Evolutionary conservation across 1,140 invertebrate genomes (phyloP).

Genomic region (Zaprionus tsacasi): DNA sequence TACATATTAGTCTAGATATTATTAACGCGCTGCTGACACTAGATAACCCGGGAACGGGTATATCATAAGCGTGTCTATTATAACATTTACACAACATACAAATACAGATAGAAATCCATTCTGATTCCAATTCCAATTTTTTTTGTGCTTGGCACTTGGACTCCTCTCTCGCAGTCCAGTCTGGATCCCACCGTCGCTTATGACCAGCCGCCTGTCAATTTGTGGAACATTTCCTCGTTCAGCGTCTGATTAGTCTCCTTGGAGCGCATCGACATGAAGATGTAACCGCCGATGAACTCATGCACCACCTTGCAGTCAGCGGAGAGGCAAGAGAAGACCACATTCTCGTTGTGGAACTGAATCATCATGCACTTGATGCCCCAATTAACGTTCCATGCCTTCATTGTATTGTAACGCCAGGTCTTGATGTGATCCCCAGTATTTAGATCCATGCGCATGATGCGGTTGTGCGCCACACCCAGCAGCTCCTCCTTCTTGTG

Average conservation of each 20-base stretch:
- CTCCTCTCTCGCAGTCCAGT: not conserved
- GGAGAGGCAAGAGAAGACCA: slow-evolving; percentile 96
- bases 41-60: slow-evolving; percentile 8
- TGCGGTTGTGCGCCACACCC: slow-evolving; percentile 96
- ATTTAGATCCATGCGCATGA: slow-evolving; percentile 97
- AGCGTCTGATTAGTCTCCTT: slow-evolving; percentile 99
- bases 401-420: slow-evolving; percentile 98
- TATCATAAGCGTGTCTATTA: slow-evolving; percentile 3
- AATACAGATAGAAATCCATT: slow-evolving; percentile 43
- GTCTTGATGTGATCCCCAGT: slow-evolving; percentile 98
- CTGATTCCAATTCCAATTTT: slow-evolving; percentile 33
- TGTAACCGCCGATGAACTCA: slow-evolving; percentile 99
- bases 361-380: slow-evolving; percentile 99
- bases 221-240: slow-evolving; percentile 99
- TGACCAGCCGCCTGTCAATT: slow-evolving; percentile 98
- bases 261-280: slow-evolving; percentile 98
- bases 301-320: slow-evolving; percentile 99
- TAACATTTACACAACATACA: slow-evolving; percentile 48
- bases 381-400: slow-evolving; percentile 99
- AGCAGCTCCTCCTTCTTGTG: slow-evolving; percentile 96
- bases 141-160: slow-evolving; percentile 67
- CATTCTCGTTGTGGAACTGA: slow-evolving; percentile 97
- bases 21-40: slow-evolving; percentile 35
- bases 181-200: slow-evolving; percentile 39
- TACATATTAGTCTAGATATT: slow-evolving; percentile 57